phyloP scores from a whole-genome alignment of 2,113 vertebrate species.

The Aptenodytes patagonicus region DNA sequence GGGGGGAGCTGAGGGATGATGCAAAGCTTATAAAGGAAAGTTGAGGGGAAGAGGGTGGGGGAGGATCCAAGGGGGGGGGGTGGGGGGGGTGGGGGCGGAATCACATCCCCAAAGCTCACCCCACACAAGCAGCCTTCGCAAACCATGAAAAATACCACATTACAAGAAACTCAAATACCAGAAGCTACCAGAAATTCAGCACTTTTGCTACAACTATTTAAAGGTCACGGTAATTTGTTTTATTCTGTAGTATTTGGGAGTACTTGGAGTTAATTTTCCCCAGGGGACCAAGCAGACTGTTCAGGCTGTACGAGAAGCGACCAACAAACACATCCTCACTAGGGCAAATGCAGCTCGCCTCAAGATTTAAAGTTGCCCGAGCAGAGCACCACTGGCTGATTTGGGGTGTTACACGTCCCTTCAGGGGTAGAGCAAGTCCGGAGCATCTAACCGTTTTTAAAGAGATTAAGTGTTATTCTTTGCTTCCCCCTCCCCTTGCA shows the following conservation, averaged over 20 bases:
- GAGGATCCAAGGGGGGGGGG: no score
- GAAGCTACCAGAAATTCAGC: neutral
- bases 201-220: no score
- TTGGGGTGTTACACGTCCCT: neutral
- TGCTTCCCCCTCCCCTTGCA: neutral
- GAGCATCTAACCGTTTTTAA: neutral
- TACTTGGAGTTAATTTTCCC: neutral
- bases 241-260: neutral
- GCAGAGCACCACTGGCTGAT: neutral
- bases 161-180: neutral
- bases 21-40: no score
- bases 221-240: neutral
- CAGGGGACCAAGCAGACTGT: neutral
- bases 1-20: neutral
- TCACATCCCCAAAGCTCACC: neutral
- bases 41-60: no score
- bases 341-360: neutral
- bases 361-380: neutral
- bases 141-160: neutral
- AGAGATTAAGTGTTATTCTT: no score
- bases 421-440: neutral
- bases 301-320: neutral
- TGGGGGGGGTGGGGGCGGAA: neutral
- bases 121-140: accelerated
- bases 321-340: no score